A percentile compares a stretch with the other conserved stretches of the same genome.
These are phyloP conservation scores for Gambusia holbrooki DNA, from an alignment of 2,113 vertebrate species.

Conservation along the genomic window DNA sequence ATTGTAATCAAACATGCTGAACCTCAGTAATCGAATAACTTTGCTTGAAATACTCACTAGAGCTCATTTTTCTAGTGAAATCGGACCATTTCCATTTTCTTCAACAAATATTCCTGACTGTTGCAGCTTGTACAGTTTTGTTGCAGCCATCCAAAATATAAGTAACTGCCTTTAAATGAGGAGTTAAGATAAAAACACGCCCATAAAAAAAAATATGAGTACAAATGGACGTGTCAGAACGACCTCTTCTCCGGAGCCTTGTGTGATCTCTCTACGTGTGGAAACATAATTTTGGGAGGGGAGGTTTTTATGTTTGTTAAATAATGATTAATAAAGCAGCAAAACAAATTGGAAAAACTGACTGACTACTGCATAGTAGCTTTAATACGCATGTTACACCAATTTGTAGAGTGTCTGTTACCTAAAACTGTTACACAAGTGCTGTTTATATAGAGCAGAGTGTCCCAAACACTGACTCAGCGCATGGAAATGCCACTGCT, in stretches of 20 bases:
- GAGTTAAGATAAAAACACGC: too few species aligned
- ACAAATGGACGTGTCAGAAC: background rate
- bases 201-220: too few species aligned
- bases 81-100: too few species aligned
- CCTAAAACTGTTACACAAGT: slow-evolving; percentile 22
- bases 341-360: background rate
- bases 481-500: background rate
- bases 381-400: background rate
- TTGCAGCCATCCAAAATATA: background rate
- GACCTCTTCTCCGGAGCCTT: background rate
- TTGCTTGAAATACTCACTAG: too few species aligned
- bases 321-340: background rate
- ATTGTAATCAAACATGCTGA: too few species aligned
- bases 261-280: background rate
- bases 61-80: too few species aligned
- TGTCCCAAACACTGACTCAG: slow-evolving; percentile 3
- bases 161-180: too few species aligned
- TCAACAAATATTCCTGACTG: too few species aligned
- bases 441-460: background rate
- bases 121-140: too few species aligned
- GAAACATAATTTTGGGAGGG: background rate
- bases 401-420: background rate
- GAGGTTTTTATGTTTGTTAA: background rate
- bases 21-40: too few species aligned
- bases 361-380: background rate